Evolutionary conservation across 2,888 invertebrate genomes (phyloP), one percentile per base, ranked within the genome.

Genomic region (Tillus elongatus): DNA sequence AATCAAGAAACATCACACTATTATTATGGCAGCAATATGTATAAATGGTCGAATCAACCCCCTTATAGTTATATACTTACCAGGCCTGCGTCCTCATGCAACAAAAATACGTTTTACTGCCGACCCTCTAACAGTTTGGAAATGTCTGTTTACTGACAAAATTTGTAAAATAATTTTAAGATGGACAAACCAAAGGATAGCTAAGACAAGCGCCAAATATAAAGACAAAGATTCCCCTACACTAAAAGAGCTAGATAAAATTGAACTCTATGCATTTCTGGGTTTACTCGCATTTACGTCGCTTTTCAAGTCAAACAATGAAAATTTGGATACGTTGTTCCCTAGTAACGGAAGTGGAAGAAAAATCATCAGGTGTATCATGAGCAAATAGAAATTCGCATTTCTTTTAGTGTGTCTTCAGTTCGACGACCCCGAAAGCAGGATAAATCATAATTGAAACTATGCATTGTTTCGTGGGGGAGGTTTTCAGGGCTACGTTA

Each of bases 161-260:
- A 33, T 33, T 16, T 33, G 33, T 33, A 12, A 16, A 10, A 33
- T 33, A 15, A 33, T 15, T 15, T 16, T 33, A n/a, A 6, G 16
- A 33, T 33, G 16, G 4, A 33, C 33, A 10, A 33, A 33, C 16
- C 10, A 16, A 8, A 33, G 16, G 16, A 33, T 33, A 10, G 33
- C 15, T 13, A 33, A 14, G 16, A 13, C 15, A 33, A 15, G 33
- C 13, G 15, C 15, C 12, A 33, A 10, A 19, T 16, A 19, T 16
- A 33, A 11, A 33, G 16, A 13, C 16, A 13, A 8, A 33, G 16
- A 33, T 33, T 33, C 33, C 16, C 16, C 33, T 13, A 33, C 33
- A 13, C 33, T 33, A 9, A 33, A 8, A 9, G 16, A 33, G 15
- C 15, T 33, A n/a, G 33, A 16, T 16, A 33, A 14, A 33, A 16